Base-by-base conservation (phyloP, 1,140 invertebrate genomes). In the Batillaria attramentaria region DNA sequence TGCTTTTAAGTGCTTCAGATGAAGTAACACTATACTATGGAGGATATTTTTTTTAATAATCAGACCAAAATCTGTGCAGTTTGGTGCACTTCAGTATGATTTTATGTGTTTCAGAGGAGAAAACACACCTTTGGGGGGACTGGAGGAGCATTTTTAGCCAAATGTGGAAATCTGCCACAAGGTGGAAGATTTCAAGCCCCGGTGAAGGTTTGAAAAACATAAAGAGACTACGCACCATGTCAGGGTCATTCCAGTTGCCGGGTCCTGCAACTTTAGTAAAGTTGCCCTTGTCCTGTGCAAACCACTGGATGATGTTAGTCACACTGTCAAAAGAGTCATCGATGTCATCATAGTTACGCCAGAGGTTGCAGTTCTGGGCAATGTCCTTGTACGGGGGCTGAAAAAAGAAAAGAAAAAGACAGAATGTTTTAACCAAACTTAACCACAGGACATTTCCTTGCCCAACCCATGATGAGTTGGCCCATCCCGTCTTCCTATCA, bases 171-270 rank as follows among this genome's bases (percentile, higher is more conserved):
- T n/a, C n/a, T n/a, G n/a, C n/a, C n/a, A n/a, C n/a, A n/a, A n/a
- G n/a, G n/a, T n/a, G n/a, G 18, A 1, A 41, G 13, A 20, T 24
- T 2, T 72, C 20, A 41, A 72, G 13, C 18, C 43, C 18, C n/a
- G 20, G 0, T 16, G 43, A 37, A 24, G 20, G 41, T 24, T n/a
- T 35, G 33, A 33, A 0, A n/a, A 4, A 78, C 20, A 43, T 46
- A 68, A 72, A n/a, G n/a, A n/a, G n/a, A n/a, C n/a, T n/a, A 50
- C 74, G 65, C 72, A 97, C 96, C 98, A 99, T 99, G 87, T 99
- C 98, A 18, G 98, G 98, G 92, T 99, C 98, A 91, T 99, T 99
- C 96, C 97, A 99, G 85, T 97, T 96, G 18, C 98, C 98, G 2
- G 98, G 98, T 8, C 97, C 98, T 57, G 97, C 97, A 89, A 96